Percentiles rank a stretch among this genome's conserved stretches.
Evolutionary conservation across 2,113 vertebrate species (phyloP).

Genomic region (Phasianus colchicus): DNA sequence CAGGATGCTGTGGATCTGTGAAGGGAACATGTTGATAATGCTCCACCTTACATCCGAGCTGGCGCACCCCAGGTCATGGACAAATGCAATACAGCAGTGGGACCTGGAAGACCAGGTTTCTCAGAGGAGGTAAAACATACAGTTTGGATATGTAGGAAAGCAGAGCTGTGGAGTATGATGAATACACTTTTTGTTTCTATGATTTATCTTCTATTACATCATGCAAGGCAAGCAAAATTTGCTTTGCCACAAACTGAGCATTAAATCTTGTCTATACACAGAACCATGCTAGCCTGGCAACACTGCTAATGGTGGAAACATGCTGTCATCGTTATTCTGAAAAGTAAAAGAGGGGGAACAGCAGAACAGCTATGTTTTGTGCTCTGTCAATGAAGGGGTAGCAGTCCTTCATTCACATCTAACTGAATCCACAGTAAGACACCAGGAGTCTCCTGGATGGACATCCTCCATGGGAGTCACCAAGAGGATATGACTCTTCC

Average conservation of each 20-base stretch:
- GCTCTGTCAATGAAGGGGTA: accelerated
- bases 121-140: neutral
- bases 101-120: neutral
- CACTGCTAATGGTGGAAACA: neutral
- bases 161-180: neutral
- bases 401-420: neutral
- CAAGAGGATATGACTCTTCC: neutral
- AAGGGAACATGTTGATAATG: neutral
- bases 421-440: neutral
- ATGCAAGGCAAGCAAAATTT: neutral
- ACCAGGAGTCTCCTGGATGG: neutral
- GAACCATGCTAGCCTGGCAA: neutral
- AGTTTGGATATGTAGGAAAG: neutral
- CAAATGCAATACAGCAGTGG: neutral
- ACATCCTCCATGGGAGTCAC: neutral
- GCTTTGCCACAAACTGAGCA: neutral
- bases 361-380: neutral
- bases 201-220: neutral
- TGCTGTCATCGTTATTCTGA: accelerated
- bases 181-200: neutral
- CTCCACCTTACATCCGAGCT: neutral
- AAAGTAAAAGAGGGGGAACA: neutral
- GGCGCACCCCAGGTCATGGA: neutral
- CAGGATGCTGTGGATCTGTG: neutral
- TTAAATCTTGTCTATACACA: neutral